Evolutionary conservation across 1,140 invertebrate species (phyloP).

Genomic region (Brachionus asplanchnoidis): DNA sequence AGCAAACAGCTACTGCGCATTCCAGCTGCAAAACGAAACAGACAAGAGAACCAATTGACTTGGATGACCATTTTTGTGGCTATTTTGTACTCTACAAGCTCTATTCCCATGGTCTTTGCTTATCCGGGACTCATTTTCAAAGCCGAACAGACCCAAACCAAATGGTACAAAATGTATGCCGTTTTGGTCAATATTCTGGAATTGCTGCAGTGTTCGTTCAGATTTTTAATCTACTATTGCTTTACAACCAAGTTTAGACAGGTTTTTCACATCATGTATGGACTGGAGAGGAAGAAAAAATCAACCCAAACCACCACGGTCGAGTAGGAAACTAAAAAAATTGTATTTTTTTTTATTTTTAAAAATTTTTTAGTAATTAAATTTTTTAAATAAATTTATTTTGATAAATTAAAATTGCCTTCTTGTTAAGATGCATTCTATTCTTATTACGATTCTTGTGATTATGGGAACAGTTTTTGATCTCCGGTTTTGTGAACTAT

Average conservation of each 20-base stretch:
- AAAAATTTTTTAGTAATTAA: background rate
- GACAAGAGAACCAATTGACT: slow-evolving; percentile 36
- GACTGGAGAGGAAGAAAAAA: background rate
- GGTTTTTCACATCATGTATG: slow-evolving; percentile 17
- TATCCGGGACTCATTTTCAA: slow-evolving; percentile 36
- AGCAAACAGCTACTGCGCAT: background rate
- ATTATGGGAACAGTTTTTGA: too few species aligned
- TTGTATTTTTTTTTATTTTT: background rate
- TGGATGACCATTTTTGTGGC: slow-evolving; percentile 41
- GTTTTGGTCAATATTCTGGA: slow-evolving; percentile 33
- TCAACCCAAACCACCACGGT: background rate
- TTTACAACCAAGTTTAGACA: slow-evolving; percentile 40
- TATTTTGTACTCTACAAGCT: slow-evolving; percentile 21
- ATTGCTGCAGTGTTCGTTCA: slow-evolving; percentile 23
- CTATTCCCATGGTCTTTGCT: slow-evolving; percentile 41
- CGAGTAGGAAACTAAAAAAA: background rate
- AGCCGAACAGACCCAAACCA: slow-evolving; percentile 31
- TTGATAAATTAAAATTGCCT: background rate
- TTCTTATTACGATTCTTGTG: too few species aligned
- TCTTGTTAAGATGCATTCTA: too few species aligned
- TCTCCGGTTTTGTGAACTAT: too few species aligned
- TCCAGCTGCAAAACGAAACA: background rate
- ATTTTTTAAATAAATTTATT: background rate
- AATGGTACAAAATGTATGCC: slow-evolving; percentile 32
- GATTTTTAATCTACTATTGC: slow-evolving; percentile 39